Base-by-base conservation (phyloP, 1,140 invertebrate species). In the Leptopilina clavipes region DNA sequence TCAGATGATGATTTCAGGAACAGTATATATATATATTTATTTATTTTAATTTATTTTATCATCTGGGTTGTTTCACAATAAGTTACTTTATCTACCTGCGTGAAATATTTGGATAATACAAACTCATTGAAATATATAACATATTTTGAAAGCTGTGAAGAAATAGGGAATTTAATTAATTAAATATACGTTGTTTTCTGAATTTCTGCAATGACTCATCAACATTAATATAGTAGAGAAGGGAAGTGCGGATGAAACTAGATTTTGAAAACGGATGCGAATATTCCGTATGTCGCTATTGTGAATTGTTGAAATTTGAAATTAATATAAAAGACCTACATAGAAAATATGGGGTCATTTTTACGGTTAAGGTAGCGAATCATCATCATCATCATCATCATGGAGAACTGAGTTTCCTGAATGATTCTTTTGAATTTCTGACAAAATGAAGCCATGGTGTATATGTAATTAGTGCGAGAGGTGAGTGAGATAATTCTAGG, bases 371-470 rank as follows among this genome's bases (percentile, higher is more conserved):
- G 6, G 59, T 81, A 59, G 54, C 54, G 54, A 12, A 59, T 76
- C 44, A 65, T 52, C 74, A 84, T 80, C 78, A 84, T 81, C n/a
- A n/a, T n/a, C n/a, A n/a, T n/a, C n/a, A n/a, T n/a, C n/a, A n/a
- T n/a, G n/a, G n/a, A n/a, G n/a, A 83, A 71, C 78, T 72, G 75
- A 80, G 74, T 83, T 87, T 86, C 85, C 82, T 82, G 82, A 52
- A 48, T 76, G 45, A 65, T 48, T 76, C 84, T 83, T 86, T 87
- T 88, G 80, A 87, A 87, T 86, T 86, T 84, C 79, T 76, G 76
- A 54, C 75, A 83, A 86, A 87, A 85, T 84, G 82, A 79, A 78
- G 78, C 79, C 52, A 71, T 54, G 48, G 81, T 71, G 72, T n/a
- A n/a, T n/a, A n/a, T 72, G 80, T 76, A 83, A 85, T 87, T 86